Base-by-base conservation (phyloP, 2,113 vertebrate species). In the Ardeotis arabs region DNA sequence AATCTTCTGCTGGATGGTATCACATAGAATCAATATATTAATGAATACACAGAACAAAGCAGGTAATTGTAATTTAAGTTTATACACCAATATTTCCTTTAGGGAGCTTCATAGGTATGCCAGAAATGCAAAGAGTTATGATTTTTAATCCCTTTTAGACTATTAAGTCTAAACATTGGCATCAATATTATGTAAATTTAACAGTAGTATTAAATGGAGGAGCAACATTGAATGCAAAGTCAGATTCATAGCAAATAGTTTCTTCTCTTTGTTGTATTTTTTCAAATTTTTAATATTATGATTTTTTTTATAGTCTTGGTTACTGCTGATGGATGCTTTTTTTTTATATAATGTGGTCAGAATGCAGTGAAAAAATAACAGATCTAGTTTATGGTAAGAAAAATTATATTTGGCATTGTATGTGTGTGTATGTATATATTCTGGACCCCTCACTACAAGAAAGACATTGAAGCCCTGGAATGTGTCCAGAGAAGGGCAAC, bases 131-230 rank as follows among this genome's bases (percentile, higher is more conserved):
- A 58, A 39, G 31, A 87, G 56, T 66, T 86, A 41, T 16, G 47
- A 83, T 63, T 86, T 95, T 95, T 84, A 80, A 75, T 66, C 58
- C 96, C 67, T 90, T 62, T 41, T 82, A 62, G 56, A 56, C 59
- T 59, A 63, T 89, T 53, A 62, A 53, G 55, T 91, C 53, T 31
- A 81, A 84, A 44, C 18, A 10, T 62, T 89, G 72, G 41, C 83
- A 78, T 58, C 37, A 56, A 0, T 28, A n/a, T 47, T 76, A 72
- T 59, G 25, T 6, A 35, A 58, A 59, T 84, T 70, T 58, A 84
- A 29, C 60, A 59, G 8, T 13, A 55, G 4, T 49, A 23, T 59
- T 90, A 78, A 66, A 28, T 0, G 75, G 13, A 66, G 41, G n/a
- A 74, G 28, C 50, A 75, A 28, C 5, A 41, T 1, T 13, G 31